phyloP scores from a whole-genome alignment of 2,888 invertebrate genomes.

The Proisotoma minuta region DNA sequence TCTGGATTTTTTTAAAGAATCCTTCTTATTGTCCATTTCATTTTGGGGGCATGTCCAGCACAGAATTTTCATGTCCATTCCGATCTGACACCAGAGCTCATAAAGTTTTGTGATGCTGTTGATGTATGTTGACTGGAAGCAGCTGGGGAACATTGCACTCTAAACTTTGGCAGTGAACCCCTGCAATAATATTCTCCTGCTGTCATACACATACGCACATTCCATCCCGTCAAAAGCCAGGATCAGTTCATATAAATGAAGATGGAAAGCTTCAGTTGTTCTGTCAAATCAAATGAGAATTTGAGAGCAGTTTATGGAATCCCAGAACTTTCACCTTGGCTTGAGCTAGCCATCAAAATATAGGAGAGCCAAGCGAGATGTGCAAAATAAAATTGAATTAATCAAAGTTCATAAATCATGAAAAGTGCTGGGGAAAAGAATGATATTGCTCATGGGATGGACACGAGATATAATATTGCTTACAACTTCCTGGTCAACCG shows the following conservation, averaged over 20 bases:
- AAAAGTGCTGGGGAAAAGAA: not conserved
- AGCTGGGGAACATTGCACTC: not conserved
- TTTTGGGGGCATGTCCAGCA: not conserved
- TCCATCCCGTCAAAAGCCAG: not conserved
- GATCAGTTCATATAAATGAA: not conserved
- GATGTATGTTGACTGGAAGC: not conserved
- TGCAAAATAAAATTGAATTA: not conserved
- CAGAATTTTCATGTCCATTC: not conserved
- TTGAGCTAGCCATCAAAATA: not conserved
- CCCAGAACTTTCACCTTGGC: not conserved
- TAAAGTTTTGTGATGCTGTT: not conserved
- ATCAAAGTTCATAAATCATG: conserved; percentile 6
- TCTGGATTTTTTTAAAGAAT: too few relatives aligned
- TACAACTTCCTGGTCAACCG: too few relatives aligned
- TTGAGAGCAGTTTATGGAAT: not conserved
- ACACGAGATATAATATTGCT: too few relatives aligned
- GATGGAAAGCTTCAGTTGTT: not conserved
- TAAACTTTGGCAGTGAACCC: not conserved
- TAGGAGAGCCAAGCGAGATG: not conserved
- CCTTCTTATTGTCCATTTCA: too few relatives aligned
- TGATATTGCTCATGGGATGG: not conserved
- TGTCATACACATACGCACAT: not conserved
- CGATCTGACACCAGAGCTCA: not conserved
- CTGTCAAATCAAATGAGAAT: not conserved
- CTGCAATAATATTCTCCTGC: not conserved